Evolutionary conservation across 2,797 vertebrate genomes (phyloP).

Genomic region (Knipowitschia caucasica): DNA sequence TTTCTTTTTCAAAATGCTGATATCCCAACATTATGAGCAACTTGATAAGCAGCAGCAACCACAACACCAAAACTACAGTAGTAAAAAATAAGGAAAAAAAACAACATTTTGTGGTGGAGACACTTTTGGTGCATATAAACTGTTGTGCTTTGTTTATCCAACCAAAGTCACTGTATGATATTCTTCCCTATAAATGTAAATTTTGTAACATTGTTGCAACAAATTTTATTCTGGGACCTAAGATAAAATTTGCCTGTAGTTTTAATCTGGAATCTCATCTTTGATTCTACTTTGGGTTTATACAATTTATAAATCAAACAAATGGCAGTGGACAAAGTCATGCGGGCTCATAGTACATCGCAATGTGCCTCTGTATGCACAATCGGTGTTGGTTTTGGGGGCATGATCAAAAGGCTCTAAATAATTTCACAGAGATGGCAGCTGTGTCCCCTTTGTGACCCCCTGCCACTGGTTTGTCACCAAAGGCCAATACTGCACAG

Average conservation of each 20-base stretch:
- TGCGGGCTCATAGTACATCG: constrained; percentile 7
- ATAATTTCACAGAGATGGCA: constrained; percentile 53
- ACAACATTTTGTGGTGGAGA: constrained; percentile 13
- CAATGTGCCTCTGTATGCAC: constrained; percentile 22
- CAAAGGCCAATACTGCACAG: constrained; percentile 41
- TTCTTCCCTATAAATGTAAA: constrained; percentile 59
- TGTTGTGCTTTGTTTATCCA: constrained; percentile 50
- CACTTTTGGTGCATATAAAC: constrained; percentile 21
- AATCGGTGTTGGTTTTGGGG: constrained; percentile 46
- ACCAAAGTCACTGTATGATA: constrained; percentile 46
- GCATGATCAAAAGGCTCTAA: constrained; percentile 53
- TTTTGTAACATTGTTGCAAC: constrained; percentile 54
- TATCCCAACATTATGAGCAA: constrained; percentile 14
- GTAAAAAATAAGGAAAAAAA: constrained; percentile 8
- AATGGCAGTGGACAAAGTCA: constrained; percentile 11
- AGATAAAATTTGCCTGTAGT: constrained; percentile 42
- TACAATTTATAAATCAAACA: constrained; percentile 8
- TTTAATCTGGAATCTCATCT: constrained; percentile 13
- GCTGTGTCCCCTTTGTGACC: constrained; percentile 58
- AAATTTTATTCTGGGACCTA: constrained; percentile 54
- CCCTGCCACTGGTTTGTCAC: constrained; percentile 33
- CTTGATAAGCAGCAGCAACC: constrained; percentile 1
- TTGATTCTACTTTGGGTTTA: neutral
- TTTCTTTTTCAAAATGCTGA: constrained; percentile 36
- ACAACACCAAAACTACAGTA: constrained; percentile 3